Evolutionary conservation across 1,140 invertebrate genomes (phyloP).

Genomic region (Polyergus mexicanus): DNA sequence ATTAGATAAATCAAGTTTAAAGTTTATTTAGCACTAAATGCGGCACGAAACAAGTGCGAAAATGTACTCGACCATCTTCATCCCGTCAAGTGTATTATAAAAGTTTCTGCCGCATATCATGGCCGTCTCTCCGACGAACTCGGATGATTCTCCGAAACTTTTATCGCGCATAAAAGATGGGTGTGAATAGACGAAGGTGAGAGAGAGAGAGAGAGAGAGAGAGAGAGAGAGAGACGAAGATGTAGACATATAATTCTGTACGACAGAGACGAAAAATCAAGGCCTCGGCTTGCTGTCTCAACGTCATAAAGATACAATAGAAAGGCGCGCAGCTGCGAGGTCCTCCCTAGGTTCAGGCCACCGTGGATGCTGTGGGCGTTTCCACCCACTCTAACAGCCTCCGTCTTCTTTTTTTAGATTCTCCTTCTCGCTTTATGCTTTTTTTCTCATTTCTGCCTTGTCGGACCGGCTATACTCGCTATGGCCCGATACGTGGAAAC

Average conservation of each 20-base stretch:
- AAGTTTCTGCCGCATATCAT: slow-evolving; percentile 19
- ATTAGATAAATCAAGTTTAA: background rate
- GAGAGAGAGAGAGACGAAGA: slow-evolving; percentile 30
- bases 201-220: slow-evolving; percentile 18
- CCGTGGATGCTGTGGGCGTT: slow-evolving; percentile 52
- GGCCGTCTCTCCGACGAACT: slow-evolving; percentile 6
- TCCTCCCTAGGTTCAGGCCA: slow-evolving; percentile 42
- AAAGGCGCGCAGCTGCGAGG: slow-evolving; percentile 36
- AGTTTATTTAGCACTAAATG: slow-evolving; percentile 15
- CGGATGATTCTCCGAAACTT: slow-evolving; percentile 14
- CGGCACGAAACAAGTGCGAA: slow-evolving; percentile 1
- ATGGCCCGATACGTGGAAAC: slow-evolving; percentile 34
- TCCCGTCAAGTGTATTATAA: background rate
- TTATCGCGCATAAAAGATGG: slow-evolving; percentile 43
- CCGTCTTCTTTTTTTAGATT: slow-evolving; percentile 18
- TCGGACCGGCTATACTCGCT: background rate
- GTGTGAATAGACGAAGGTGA: slow-evolving; percentile 30
- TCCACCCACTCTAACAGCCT: slow-evolving; percentile 6
- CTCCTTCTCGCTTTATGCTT: background rate
- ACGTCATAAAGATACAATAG: slow-evolving; percentile 62
- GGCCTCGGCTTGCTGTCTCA: slow-evolving; percentile 48
- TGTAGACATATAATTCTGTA: slow-evolving; percentile 5
- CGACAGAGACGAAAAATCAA: slow-evolving; percentile 18
- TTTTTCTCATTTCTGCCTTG: slow-evolving; percentile 29
- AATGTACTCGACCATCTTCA: background rate